Evolutionary conservation across 1,140 invertebrate species (phyloP).

Genomic region (Mya arenaria): DNA sequence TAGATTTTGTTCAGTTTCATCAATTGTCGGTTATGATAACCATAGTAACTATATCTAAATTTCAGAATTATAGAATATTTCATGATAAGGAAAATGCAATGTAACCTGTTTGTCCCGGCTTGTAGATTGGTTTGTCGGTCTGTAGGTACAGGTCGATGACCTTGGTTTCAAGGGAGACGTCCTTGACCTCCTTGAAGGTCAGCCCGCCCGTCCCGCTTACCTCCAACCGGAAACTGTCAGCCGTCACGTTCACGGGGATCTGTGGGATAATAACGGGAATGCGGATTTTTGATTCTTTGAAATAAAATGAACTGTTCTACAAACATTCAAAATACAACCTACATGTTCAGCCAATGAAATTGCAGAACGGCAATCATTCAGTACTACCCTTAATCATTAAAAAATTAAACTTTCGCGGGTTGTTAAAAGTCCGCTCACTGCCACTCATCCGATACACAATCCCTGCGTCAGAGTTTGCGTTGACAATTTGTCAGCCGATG

Average conservation of each 20-base stretch:
- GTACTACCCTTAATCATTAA: neutral
- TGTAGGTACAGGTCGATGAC: slow-evolving; percentile 64
- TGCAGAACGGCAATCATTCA: neutral
- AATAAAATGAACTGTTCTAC: too few relatives aligned
- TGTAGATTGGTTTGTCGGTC: slow-evolving; percentile 72
- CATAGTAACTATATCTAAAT: neutral
- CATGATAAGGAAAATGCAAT: neutral
- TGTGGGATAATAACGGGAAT: too few relatives aligned
- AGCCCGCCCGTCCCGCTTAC: slow-evolving; percentile 35
- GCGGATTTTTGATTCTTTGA: too few relatives aligned
- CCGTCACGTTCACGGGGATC: neutral
- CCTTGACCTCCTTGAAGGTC: slow-evolving; percentile 34
- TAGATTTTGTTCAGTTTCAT: neutral
- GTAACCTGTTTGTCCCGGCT: slow-evolving; percentile 70
- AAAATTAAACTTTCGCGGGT: too few relatives aligned
- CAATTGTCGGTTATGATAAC: neutral
- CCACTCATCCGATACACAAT: too few relatives aligned
- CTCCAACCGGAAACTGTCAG: neutral
- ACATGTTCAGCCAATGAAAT: neutral
- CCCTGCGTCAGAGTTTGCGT: too few relatives aligned
- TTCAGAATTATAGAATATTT: neutral
- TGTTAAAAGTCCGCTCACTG: too few relatives aligned
- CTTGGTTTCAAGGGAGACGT: slow-evolving; percentile 39
- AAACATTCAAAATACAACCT: neutral
- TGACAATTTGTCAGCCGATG: too few relatives aligned